These are phyloP conservation scores for Sorex maritimensis DNA, from an alignment of 2,797 vertebrate genomes.

Conservation along the genomic window DNA sequence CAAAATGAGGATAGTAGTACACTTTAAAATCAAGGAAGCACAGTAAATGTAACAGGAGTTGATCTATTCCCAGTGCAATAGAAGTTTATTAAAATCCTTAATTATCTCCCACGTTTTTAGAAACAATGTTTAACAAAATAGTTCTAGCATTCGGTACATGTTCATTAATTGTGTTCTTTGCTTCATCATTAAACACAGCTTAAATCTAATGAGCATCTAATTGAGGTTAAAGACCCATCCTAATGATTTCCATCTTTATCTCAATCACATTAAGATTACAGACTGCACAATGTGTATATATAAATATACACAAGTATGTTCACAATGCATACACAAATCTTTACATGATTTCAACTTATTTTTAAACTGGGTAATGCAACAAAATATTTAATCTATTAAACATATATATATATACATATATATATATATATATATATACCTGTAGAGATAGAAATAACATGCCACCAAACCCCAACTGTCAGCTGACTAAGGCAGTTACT, in stretches of 20 bases:
- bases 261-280: constrained; percentile 69
- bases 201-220: constrained; percentile 83
- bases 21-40: constrained; percentile 57
- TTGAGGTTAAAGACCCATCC: constrained; percentile 78
- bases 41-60: constrained; percentile 51
- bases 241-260: constrained; percentile 78
- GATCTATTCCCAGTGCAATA: constrained; percentile 68
- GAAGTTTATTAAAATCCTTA: constrained; percentile 82
- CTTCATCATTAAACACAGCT: constrained; percentile 81
- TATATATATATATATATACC: constrained; percentile 1
- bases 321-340: constrained; percentile 18
- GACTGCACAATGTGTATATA: background rate
- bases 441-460: background rate
- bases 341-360: constrained; percentile 61
- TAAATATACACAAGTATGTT: constrained; percentile 7
- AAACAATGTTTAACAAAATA: constrained; percentile 81
- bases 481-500: constrained; percentile 1
- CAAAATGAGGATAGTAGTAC: constrained; percentile 64
- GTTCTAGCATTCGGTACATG: constrained; percentile 53
- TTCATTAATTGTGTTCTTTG: constrained; percentile 81
- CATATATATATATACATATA: constrained; percentile 20
- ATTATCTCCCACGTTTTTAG: constrained; percentile 79
- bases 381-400: constrained; percentile 18
- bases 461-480: background rate
- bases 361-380: constrained; percentile 12